Conservation (phyloP, 1,140 invertebrate species). For the Diabrotica virgifera region DNA sequence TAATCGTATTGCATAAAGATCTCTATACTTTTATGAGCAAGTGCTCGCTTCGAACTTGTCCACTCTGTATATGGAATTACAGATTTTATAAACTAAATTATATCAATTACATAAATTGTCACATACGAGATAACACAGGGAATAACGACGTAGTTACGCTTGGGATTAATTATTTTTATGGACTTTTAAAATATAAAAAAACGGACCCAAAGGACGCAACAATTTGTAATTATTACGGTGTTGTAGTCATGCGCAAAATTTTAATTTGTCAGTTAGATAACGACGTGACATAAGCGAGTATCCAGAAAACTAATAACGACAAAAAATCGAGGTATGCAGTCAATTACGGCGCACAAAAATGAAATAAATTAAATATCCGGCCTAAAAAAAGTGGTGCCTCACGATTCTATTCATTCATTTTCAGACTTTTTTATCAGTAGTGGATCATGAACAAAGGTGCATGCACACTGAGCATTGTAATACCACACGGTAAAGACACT, state of each 20-base stretch:
- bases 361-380: slow-evolving; percentile 3
- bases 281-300: background rate
- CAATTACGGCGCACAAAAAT: background rate
- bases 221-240: background rate
- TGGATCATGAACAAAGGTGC: slow-evolving; percentile 1
- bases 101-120: too few species aligned
- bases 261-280: background rate
- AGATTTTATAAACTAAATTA: too few species aligned
- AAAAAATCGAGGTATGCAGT: background rate
- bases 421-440: slow-evolving; percentile 1
- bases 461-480: slow-evolving; percentile 2
- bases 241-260: background rate
- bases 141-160: too few species aligned
- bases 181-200: too few species aligned
- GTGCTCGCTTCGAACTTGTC: too few species aligned
- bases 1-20: too few species aligned
- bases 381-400: background rate
- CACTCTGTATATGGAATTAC: too few species aligned
- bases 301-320: background rate
- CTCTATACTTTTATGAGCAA: too few species aligned
- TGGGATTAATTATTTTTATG: too few species aligned
- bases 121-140: too few species aligned
- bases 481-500: background rate
- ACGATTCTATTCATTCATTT: background rate
- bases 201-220: too few species aligned